Evolutionary conservation across 2,888 invertebrate species (phyloP), one percentile per base, ranked within the genome.

Genomic region (Orthosia gracilis): DNA sequence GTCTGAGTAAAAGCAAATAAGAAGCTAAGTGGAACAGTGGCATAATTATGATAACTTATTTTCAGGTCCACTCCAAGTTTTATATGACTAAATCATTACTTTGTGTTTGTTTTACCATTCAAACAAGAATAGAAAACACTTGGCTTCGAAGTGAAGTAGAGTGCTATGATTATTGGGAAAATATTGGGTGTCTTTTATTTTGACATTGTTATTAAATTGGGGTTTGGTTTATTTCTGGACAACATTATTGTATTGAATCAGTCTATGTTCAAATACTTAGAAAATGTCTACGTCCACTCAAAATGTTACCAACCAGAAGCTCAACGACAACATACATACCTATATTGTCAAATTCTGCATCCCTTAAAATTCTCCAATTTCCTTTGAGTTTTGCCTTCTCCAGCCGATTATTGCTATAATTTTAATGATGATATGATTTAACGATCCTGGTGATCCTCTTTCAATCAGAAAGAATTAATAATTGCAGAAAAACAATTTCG

Each of bases 1-100:
- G 40, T 57, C 4, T 77, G 63, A 79, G 80, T 85, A 63, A 78
- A 82, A 69, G n/a, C 57, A 86, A 86, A 85, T 69, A 86, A 75
- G 31, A 57, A 31, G 12, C 4, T 63, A 62, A 66, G 59, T 71
- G 31, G 58, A 47, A 31, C 26, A 73, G 66, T 40, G 15, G 26
- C 17, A 50, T 71, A 54, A 78, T 78, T 73, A 69, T 67, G 70
- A 84, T 85, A 71, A 80, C 85, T 84, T 82, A 85, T 73, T 85
- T 74, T 59, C 45, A 65, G 61, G 49, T 2, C 40, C 49, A 63
- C 69, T 69, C 50, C 23, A 70, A 72, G 67, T 78, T 71, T 59
- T 71, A 78, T 45, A 69, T 67, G 65, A 62, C 50, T 54, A 62
- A 68, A 78, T 71, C 13, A 73, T 67, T 73, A 47, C 58, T 86